Percentiles rank a stretch among this genome's conserved stretches.
These are phyloP conservation scores for Danio albolineatus DNA, from an alignment of 2,797 vertebrate genomes.

Conservation along the genomic window DNA sequence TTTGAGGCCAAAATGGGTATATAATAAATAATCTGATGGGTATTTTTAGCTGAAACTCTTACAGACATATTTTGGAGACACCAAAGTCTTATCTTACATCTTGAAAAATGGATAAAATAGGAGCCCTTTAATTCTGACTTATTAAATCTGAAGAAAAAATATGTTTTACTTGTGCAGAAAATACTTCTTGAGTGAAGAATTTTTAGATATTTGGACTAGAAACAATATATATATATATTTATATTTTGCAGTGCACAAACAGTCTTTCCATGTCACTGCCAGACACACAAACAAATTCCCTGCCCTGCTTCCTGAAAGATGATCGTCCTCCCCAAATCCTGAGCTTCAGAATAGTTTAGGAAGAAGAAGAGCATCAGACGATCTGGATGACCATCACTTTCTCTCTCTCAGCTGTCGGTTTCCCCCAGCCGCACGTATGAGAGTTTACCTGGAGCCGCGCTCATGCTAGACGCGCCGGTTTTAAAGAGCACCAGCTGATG, in stretches of 20 bases:
- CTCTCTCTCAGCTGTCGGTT: conserved; percentile 69
- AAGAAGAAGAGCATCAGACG: not conserved
- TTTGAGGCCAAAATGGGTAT: too few species aligned
- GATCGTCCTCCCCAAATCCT: not conserved
- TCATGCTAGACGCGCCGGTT: conserved; percentile 77
- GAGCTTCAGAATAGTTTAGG: not conserved
- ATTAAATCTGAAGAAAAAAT: too few species aligned
- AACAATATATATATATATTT: too few species aligned
- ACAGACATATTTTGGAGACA: too few species aligned
- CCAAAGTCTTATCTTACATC: too few species aligned
- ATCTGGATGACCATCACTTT: conserved; percentile 64
- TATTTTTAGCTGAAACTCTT: too few species aligned
- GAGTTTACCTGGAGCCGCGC: conserved; percentile 77
- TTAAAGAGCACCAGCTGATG: conserved; percentile 90
- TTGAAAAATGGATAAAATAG: too few species aligned
- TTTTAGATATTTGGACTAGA: too few species aligned
- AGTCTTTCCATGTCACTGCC: conserved; percentile 4
- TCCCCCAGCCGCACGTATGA: conserved; percentile 78
- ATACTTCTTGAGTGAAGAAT: too few species aligned
- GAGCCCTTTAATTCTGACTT: too few species aligned
- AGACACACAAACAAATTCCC: conserved; percentile 20
- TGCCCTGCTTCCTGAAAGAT: conserved; percentile 9
- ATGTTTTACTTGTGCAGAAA: too few species aligned
- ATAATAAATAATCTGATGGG: too few species aligned
- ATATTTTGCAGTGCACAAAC: not conserved